Base-by-base conservation (phyloP, 2,888 invertebrate genomes). In the Leptinotarsa tumamoca region DNA sequence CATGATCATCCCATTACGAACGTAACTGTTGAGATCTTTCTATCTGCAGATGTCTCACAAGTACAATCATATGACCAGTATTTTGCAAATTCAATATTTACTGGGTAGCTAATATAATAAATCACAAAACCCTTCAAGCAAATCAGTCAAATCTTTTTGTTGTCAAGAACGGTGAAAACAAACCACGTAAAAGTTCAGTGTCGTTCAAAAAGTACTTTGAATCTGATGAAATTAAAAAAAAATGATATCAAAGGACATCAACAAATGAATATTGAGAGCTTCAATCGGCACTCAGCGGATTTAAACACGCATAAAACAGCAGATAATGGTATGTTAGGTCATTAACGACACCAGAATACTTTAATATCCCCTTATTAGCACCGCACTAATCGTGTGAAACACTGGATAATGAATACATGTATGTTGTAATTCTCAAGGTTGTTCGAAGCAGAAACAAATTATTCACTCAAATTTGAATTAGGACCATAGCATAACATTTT, bases 371-470 rank as follows among this genome's bases (percentile, higher is more conserved):
- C 63, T 63, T 63, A 63, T 63, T 63, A 63, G 63, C 63, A 43
- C n/a, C n/a, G n/a, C 63, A 43, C 43, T 63, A 63, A 63, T 63
- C 63, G 63, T 63, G 63, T 63, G 63, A 63, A 63, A 63, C 63
- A 63, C 63, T 63, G 63, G n/a, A 63, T 63, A 63, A 63, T 63
- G 63, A 63, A 63, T 63, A 63, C 63, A 63, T 63, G 33, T 63
- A n/a, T 63, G 63, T 63, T 63, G 63, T 63, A 63, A 63, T 43
- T 63, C 33, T 63, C 63, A 63, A 63, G 63, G 63, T 27, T 63
- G 43, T 63, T 63, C 33, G 33, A 7, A 63, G 63, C 43, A 63
- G n/a, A 54, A 63, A 63, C 63, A 63, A 63, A 63, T 63, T 43
- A 63, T 63, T 33, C 43, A 43, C 63, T 63, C 63, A 63, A 63